phyloP scores from a whole-genome alignment of 2,888 invertebrate genomes.

The Lycaena phlaeas region DNA sequence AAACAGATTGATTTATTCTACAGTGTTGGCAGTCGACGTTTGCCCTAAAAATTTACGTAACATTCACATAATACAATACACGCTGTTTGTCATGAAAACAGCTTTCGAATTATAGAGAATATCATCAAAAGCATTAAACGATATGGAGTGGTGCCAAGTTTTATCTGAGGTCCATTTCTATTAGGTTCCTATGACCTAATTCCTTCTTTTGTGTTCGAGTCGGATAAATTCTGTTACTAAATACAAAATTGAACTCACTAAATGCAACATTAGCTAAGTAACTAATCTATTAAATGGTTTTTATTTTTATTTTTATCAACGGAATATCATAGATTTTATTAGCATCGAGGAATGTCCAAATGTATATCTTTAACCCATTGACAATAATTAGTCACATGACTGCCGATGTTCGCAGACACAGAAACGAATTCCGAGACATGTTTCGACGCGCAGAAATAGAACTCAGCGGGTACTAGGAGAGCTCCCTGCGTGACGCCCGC shows the following conservation, averaged over 20 bases:
- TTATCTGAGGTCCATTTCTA: not conserved
- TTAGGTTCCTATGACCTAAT: slow-evolving; percentile 3
- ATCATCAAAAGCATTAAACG: slow-evolving; percentile 1
- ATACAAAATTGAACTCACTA: too few relatives aligned
- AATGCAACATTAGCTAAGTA: too few relatives aligned
- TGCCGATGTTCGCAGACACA: slow-evolving; percentile 67
- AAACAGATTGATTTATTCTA: slow-evolving; percentile 40
- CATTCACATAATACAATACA: not conserved
- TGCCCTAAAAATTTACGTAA: slow-evolving; percentile 44
- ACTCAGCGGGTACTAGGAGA: slow-evolving; percentile 63
- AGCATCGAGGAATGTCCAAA: too few relatives aligned
- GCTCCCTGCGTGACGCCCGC: slow-evolving; percentile 60
- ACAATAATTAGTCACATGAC: slow-evolving; percentile 66
- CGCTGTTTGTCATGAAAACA: not conserved
- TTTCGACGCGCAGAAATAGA: slow-evolving; percentile 67
- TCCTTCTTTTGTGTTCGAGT: not conserved
- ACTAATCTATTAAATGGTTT: too few relatives aligned
- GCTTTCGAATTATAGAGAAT: slow-evolving; percentile 5
- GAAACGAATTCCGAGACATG: slow-evolving; percentile 72
- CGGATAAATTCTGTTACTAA: not conserved
- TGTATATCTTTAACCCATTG: slow-evolving; percentile 35
- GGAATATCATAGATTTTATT: too few relatives aligned
- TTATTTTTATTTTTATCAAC: too few relatives aligned
- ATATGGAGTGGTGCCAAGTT: slow-evolving; percentile 5
- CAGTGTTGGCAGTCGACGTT: slow-evolving; percentile 39